phyloP scores from a whole-genome alignment of 2,888 invertebrate genomes.

The Trachelus tabidus region DNA sequence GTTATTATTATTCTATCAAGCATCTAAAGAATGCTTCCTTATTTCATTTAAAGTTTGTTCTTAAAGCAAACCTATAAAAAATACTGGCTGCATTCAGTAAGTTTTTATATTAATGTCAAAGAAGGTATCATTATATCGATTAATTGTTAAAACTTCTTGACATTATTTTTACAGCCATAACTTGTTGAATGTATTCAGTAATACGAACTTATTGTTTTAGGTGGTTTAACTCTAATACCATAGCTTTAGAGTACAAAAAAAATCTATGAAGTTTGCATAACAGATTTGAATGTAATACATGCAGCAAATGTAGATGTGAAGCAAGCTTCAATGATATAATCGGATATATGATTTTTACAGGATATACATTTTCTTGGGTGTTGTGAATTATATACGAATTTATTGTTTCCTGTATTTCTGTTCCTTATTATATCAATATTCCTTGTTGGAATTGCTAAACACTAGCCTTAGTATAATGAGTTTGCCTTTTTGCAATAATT shows the following conservation, averaged over 20 bases:
- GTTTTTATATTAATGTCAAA: background rate
- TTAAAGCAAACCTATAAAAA: background rate
- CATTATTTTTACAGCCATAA: background rate
- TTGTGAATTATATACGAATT: background rate
- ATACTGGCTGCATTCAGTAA: background rate
- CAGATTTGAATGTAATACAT: background rate
- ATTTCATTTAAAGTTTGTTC: background rate
- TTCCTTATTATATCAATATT: background rate
- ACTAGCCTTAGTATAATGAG: background rate
- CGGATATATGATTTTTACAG: no score
- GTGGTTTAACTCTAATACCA: background rate
- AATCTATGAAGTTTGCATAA: background rate
- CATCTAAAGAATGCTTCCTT: background rate
- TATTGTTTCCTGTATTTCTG: background rate
- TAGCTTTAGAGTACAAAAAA: background rate
- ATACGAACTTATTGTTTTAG: background rate
- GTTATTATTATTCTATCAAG: background rate
- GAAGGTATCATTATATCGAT: background rate
- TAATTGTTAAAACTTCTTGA: background rate
- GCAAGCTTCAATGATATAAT: no score
- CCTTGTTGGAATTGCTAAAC: no score
- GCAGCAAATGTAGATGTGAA: no score
- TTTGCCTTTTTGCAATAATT: background rate
- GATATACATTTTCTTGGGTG: background rate
- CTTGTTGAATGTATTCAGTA: background rate